Percentiles rank a stretch among this genome's conserved stretches.
Conservation (phyloP, 2,888 invertebrate species). For the Mythimna albipuncta region DNA sequence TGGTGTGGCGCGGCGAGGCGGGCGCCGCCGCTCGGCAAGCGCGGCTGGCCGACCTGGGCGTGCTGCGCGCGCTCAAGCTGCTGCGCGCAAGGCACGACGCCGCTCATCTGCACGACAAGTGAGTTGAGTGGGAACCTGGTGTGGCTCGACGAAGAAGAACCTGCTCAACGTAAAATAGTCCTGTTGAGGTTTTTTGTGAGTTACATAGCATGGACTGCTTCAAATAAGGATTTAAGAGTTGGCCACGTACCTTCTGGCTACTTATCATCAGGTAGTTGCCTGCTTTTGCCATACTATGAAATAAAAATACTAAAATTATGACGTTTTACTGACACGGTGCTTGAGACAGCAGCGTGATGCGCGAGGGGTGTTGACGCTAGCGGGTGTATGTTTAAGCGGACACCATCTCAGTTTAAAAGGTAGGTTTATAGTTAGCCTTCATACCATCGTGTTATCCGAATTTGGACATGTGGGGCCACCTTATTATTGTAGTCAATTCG, state of each 20-base stretch:
- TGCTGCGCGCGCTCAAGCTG: slow-evolving; percentile 95
- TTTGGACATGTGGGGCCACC: too few relatives aligned
- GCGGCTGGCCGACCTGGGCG: slow-evolving; percentile 95
- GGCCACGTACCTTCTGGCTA: background rate
- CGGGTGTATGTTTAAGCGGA: background rate
- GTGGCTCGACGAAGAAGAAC: too few relatives aligned
- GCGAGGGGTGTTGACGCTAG: background rate
- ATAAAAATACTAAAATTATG: background rate
- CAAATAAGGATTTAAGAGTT: too few relatives aligned
- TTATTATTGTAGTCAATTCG: too few relatives aligned
- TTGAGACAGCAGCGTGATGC: background rate
- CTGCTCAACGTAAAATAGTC: too few relatives aligned
- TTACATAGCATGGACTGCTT: too few relatives aligned
- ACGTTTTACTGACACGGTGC: background rate
- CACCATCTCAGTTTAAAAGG: background rate
- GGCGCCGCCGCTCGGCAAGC: slow-evolving; percentile 94
- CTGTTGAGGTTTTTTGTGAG: too few relatives aligned
- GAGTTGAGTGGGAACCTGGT: too few relatives aligned
- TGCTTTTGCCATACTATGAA: background rate
- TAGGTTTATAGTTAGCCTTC: background rate
- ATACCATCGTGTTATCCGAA: too few relatives aligned
- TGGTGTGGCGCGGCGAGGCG: slow-evolving; percentile 73
- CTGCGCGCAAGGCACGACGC: slow-evolving; percentile 88
- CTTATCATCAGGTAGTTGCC: background rate
- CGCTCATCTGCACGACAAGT: slow-evolving; percentile 77